Evolutionary conservation across 2,113 vertebrate species (phyloP), one percentile per base, ranked within the genome.

Genomic region (Ifrita kowaldi): DNA sequence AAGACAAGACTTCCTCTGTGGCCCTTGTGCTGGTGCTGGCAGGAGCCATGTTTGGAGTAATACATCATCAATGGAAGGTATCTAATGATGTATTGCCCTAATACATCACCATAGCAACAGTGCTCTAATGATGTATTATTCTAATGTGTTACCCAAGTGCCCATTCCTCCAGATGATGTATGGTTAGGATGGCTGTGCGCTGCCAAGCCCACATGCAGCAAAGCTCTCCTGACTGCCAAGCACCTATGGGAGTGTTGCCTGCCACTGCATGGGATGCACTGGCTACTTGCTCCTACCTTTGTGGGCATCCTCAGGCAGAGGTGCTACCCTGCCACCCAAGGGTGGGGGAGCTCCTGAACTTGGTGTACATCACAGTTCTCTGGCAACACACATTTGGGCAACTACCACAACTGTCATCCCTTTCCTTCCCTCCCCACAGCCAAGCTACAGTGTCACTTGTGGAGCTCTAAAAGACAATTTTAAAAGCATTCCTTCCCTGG

Each of bases 91-190:
- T 96, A 98, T 98, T 97, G 97, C 97, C 97, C 97, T 97, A 95
- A 98, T 97, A 96, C 96, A 96, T 98, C 97, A 91, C 98, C 98
- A 98, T 98, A 89, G 98, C 97, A 98, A 98, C 98, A 91, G 96
- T 39, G 91, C 93, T 98, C 95, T 97, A 97, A 98, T 98, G 96
- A 97, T 98, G 95, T 90, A 98, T 98, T 98, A 98, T 97, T 97
- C 96, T 97, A 98, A 98, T 97, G 97, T 89, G 96, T 76, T 97
- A 90, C 97, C 97, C 97, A 80, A 93, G 95, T 41, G 37, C 96
- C 87, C 47, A 14, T 59, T 89, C 70, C 46, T 80, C 79, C 50
- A 6, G n/a, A 50, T 98, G 98, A 98, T 98, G 94, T 97, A 98
- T 98, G 95, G 95, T 62, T 74, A 55, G 92, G 97, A 82, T 89